phyloP scores from a whole-genome alignment of 1,140 invertebrate species.

The Drosophila elegans region DNA sequence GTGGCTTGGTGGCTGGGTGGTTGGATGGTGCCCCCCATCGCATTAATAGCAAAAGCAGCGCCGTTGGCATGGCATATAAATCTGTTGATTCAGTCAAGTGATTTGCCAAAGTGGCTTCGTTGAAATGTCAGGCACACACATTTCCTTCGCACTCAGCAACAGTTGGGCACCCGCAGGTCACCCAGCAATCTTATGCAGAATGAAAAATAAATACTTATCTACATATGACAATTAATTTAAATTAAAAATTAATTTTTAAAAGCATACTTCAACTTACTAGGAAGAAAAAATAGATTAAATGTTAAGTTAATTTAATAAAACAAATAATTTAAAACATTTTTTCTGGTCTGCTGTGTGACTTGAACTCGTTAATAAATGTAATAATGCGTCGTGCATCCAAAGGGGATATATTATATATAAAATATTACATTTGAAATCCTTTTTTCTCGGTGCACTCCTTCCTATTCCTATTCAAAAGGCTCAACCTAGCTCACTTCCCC shows the following conservation, averaged over 20 bases:
- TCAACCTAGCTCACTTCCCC: conserved; percentile 19
- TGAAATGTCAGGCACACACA: conserved; percentile 77
- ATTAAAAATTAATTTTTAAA: too few relatives aligned
- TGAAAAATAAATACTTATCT: background rate
- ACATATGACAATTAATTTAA: background rate
- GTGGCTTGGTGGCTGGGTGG: background rate
- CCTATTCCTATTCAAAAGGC: conserved; percentile 5
- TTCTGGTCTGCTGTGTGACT: too few relatives aligned
- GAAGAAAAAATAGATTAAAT: too few relatives aligned
- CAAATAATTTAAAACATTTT: too few relatives aligned
- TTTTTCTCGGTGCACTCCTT: background rate
- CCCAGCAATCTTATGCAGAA: background rate
- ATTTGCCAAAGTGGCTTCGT: conserved; percentile 84
- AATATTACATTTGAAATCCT: too few relatives aligned
- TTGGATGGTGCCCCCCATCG: conserved; percentile 9
- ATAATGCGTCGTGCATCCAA: too few relatives aligned
- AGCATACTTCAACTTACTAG: too few relatives aligned
- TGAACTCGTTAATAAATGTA: too few relatives aligned
- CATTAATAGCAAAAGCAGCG: conserved; percentile 60
- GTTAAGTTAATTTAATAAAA: too few relatives aligned
- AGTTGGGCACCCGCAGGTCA: conserved; percentile 53
- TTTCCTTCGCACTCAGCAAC: conserved; percentile 50
- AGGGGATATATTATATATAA: too few relatives aligned
- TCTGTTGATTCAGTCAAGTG: conserved; percentile 83
- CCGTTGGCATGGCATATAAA: conserved; percentile 66